Evolutionary conservation across 1,140 invertebrate species (phyloP).

Genomic region (Epicauta chinensis): DNA sequence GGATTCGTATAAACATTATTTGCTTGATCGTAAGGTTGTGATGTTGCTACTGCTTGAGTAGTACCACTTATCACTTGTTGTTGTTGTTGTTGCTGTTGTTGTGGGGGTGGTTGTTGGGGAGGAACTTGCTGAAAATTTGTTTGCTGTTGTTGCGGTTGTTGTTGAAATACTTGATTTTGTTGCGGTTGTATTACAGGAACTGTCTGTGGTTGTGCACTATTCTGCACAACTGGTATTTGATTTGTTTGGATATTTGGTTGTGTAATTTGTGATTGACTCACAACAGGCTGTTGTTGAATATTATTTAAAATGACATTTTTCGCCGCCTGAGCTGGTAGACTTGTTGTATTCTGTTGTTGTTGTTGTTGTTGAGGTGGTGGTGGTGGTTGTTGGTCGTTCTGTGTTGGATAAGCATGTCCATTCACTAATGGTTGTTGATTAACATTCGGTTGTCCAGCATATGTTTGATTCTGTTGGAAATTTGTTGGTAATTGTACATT

Average conservation of each 20-base stretch:
- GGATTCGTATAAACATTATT: constrained; percentile 37
- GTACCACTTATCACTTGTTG: constrained; percentile 15
- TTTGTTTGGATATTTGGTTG: constrained; percentile 20
- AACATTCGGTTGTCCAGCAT: constrained; percentile 31
- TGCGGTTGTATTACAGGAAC: constrained; percentile 22
- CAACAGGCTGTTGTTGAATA: constrained; percentile 22
- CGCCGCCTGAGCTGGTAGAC: constrained; percentile 33
- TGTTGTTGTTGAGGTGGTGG: constrained; percentile 21
- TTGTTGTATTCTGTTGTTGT: constrained; percentile 20
- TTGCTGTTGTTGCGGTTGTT: constrained; percentile 16
- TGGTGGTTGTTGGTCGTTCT: constrained; percentile 22
- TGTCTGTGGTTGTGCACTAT: constrained; percentile 13
- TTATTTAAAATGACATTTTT: constrained; percentile 39
- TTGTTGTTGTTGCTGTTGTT: constrained; percentile 17
- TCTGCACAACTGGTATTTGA: constrained; percentile 26
- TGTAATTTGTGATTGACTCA: constrained; percentile 19
- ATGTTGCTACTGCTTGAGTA: constrained; percentile 11
- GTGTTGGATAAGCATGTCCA: constrained; percentile 35
- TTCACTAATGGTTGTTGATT: constrained; percentile 37
- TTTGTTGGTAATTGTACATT: constrained; percentile 32
- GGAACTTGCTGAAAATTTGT: constrained; percentile 28
- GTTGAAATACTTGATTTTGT: constrained; percentile 11
- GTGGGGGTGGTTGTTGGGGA: constrained; percentile 12
- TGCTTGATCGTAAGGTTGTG: constrained; percentile 25
- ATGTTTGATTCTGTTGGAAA: constrained; percentile 40